Evolutionary conservation across 2,113 vertebrate genomes (phyloP).

Genomic region (Petrocephalus zakoni): DNA sequence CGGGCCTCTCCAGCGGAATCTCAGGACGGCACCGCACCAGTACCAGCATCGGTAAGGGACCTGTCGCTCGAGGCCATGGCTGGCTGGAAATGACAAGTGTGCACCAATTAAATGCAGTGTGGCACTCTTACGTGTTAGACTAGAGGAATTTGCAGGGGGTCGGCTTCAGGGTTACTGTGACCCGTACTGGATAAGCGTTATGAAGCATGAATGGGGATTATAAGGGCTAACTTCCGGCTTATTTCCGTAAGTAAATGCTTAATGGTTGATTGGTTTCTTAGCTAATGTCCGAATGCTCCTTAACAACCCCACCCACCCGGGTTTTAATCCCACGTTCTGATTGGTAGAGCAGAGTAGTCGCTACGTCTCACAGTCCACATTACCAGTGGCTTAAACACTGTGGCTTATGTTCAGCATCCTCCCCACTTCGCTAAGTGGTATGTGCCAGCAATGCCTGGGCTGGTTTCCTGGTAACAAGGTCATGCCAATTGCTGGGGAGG

Average conservation of each 20-base stretch:
- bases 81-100: background rate
- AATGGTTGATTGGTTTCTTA: background rate
- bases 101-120: background rate
- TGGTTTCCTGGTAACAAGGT: too few relatives aligned
- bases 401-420: background rate
- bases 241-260: background rate
- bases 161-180: background rate
- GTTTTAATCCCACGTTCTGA: background rate
- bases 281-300: background rate
- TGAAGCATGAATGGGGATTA: background rate
- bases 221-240: background rate
- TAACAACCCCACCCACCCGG: background rate
- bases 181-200: background rate
- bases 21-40: constrained; percentile 71
- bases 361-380: background rate
- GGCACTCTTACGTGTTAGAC: background rate
- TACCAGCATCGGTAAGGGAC: constrained; percentile 69
- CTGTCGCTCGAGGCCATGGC: background rate
- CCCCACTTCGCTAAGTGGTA: background rate
- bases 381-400: background rate
- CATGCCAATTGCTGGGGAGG: background rate
- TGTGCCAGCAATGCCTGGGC: background rate
- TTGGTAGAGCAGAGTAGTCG: background rate
- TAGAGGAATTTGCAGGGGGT: background rate
- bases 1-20: constrained; percentile 65